Conservation (phyloP, 2,888 invertebrate species). For the Nomada hirtipes region DNA sequence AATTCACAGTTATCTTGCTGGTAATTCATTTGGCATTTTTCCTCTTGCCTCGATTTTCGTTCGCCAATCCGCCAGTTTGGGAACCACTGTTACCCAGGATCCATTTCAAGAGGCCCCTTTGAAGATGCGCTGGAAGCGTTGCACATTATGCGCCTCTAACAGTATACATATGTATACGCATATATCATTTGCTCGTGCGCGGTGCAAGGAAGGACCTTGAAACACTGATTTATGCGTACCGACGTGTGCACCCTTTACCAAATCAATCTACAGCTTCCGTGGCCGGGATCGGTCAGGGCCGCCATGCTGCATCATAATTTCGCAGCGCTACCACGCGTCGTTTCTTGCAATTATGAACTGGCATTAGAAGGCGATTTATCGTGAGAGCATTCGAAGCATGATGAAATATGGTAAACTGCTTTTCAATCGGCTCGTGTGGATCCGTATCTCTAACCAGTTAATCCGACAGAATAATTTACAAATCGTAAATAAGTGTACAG, state of each 20-base stretch:
- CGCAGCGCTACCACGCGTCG: slow-evolving; percentile 12
- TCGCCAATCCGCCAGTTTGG: background rate
- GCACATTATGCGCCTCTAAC: slow-evolving; percentile 29
- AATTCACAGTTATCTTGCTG: no score
- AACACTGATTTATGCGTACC: slow-evolving; percentile 64
- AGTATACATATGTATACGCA: background rate
- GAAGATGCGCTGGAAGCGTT: slow-evolving; percentile 4
- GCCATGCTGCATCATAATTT: slow-evolving; percentile 43
- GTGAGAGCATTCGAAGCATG: background rate
- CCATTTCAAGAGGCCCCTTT: slow-evolving; percentile 38
- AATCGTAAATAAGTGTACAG: no score
- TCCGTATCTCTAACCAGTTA: no score
- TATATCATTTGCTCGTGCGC: slow-evolving; percentile 8
- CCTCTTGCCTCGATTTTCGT: background rate
- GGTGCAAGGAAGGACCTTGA: slow-evolving; percentile 68
- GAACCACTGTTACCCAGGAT: background rate
- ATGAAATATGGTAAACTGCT: no score
- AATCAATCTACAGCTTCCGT: slow-evolving; percentile 69
- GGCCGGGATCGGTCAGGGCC: slow-evolving; percentile 57
- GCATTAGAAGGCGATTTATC: background rate
- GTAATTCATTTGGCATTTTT: background rate
- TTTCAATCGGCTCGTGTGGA: no score
- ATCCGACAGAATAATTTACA: no score
- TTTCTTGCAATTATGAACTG: slow-evolving; percentile 34
- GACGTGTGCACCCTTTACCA: slow-evolving; percentile 58